Conservation (phyloP, 2,888 invertebrate genomes). For the Polyploca ridens region DNA sequence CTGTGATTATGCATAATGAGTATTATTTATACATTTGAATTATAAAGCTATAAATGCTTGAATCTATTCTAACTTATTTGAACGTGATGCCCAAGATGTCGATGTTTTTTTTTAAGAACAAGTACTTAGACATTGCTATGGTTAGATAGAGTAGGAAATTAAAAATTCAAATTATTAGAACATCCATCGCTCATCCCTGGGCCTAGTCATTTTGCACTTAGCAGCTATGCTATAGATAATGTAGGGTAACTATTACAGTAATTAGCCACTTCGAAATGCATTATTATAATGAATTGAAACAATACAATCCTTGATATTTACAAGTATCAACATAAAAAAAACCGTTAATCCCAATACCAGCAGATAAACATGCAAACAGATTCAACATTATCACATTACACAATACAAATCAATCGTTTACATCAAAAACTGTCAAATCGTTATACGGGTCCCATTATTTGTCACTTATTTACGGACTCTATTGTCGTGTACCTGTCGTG, state of each 20-base stretch:
- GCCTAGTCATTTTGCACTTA: too few species aligned
- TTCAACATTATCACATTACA: slow-evolving; percentile 40
- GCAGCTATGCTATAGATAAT: too few species aligned
- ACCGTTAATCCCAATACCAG: slow-evolving; percentile 24
- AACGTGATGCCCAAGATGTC: too few species aligned
- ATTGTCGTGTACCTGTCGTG: slow-evolving; percentile 69
- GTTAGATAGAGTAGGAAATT: too few species aligned
- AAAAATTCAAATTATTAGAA: background rate
- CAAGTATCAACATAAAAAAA: background rate
- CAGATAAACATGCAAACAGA: slow-evolving; percentile 27
- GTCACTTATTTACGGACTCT: slow-evolving; percentile 24
- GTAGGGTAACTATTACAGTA: too few species aligned
- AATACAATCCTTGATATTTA: background rate
- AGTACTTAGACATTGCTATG: too few species aligned
- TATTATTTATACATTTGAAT: slow-evolving; percentile 27
- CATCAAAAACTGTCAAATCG: slow-evolving; percentile 40
- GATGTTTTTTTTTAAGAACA: too few species aligned
- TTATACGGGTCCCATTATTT: slow-evolving; percentile 57
- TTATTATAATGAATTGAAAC: too few species aligned
- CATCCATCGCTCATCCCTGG: too few species aligned
- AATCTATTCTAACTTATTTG: too few species aligned
- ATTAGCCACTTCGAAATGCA: too few species aligned
- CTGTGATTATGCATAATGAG: slow-evolving; percentile 57
- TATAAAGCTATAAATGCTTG: slow-evolving; percentile 3
- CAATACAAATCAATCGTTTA: slow-evolving; percentile 53